phyloP scores from a whole-genome alignment of 2,797 vertebrate species.

The Molothrus ater region DNA sequence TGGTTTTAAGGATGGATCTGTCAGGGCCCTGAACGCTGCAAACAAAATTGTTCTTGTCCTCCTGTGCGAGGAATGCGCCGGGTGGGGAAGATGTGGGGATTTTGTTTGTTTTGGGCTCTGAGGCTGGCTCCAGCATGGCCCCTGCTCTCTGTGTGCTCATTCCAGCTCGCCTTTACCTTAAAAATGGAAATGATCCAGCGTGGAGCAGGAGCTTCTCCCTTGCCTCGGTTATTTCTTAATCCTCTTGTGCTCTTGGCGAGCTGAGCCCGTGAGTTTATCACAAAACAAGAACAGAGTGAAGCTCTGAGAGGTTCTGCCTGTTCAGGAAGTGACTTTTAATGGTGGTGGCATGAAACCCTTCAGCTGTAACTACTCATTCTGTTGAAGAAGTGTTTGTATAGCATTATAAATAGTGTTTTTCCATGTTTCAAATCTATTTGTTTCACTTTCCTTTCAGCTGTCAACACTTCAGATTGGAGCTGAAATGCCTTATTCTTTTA shows the following conservation, averaged over 20 bases:
- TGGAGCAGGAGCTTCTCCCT: neutral
- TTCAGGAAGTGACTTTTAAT: neutral
- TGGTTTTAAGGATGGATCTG: neutral
- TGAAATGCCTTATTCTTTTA: conserved; percentile 19
- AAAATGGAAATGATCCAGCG: neutral
- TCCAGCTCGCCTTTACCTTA: neutral
- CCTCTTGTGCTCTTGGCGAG: neutral
- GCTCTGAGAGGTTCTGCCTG: neutral
- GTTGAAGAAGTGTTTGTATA: conserved; percentile 23
- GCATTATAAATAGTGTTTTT: conserved; percentile 40
- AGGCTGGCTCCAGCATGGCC: neutral
- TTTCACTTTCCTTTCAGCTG: conserved; percentile 63
- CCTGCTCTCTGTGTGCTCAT: neutral
- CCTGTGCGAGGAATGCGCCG: neutral
- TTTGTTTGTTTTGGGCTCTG: neutral
- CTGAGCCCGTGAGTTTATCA: neutral
- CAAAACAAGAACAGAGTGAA: neutral
- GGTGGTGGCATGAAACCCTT: conserved; percentile 22
- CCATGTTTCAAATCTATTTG: conserved; percentile 43
- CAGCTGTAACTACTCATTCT: conserved; percentile 27
- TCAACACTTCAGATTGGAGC: conserved; percentile 35
- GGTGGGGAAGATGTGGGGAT: neutral
- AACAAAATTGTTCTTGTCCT: neutral
- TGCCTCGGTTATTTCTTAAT: neutral
- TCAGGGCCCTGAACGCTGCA: neutral